These are phyloP conservation scores for Perca schrenkii DNA, from an alignment of 2,113 vertebrate genomes.

Conservation along the genomic window DNA sequence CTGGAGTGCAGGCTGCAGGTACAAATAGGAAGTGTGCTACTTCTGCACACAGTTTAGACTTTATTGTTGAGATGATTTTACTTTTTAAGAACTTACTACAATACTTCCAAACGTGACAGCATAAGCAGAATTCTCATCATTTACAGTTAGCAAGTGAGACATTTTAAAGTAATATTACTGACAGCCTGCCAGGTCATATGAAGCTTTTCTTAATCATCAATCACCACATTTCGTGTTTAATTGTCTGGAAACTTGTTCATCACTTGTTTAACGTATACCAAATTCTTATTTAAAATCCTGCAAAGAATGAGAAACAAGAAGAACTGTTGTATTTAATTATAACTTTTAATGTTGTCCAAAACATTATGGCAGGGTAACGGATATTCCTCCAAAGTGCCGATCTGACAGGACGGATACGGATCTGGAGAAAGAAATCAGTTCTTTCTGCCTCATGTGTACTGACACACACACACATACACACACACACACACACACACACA, in stretches of 20 bases:
- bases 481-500: slow-evolving; percentile 6
- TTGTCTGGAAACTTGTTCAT: slow-evolving; percentile 31
- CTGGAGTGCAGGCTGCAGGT: not conserved
- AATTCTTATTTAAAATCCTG: slow-evolving; percentile 15
- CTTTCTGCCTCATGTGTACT: not conserved
- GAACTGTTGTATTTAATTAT: slow-evolving; percentile 40
- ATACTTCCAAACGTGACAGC: slow-evolving; percentile 24
- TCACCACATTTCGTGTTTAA: not conserved
- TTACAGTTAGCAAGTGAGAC: slow-evolving; percentile 8
- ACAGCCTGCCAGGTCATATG: not conserved
- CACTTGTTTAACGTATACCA: not conserved
- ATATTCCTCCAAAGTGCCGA: not conserved
- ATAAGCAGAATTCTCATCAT: not conserved
- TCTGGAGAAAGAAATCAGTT: not conserved
- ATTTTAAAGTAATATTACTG: slow-evolving; percentile 9
- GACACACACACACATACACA: slow-evolving; percentile 2
- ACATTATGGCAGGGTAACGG: not conserved
- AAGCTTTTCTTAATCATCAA: slow-evolving; percentile 1
- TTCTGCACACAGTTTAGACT: not conserved
- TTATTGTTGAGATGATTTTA: slow-evolving; percentile 9
- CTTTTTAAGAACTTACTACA: slow-evolving; percentile 26
- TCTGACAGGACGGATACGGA: slow-evolving; percentile 19
- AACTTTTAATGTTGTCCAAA: slow-evolving; percentile 9
- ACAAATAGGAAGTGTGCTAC: not conserved
- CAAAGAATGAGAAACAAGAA: slow-evolving; percentile 5